Evolutionary conservation across 2,888 invertebrate species (phyloP), one percentile per base, ranked within the genome.

Genomic region (Sphaerolaimus hirsutus): DNA sequence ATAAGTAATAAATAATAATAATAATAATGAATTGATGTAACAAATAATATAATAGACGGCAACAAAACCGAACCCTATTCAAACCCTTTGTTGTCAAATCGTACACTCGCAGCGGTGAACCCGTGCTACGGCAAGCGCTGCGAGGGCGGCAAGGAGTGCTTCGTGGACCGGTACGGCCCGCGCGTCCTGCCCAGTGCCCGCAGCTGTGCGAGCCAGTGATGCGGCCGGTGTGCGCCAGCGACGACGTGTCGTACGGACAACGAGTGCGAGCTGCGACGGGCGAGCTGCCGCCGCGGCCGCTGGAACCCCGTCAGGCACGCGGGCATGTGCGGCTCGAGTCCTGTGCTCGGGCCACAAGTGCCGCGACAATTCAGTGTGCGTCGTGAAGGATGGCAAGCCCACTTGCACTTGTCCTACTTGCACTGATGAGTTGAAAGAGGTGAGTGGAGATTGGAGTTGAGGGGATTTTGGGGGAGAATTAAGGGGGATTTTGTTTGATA

Each of bases 371-470:
- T 51, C 54, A 45, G 54, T 56, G 17, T 56, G 56, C 42, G 48
- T 49, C 12, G 47, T 41, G 17, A 46, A 51, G 1, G 50, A 51
- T 7, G 53, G 51, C 19, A 48, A 48, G 19, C 54, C 55, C 1
- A 48, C 48, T 32, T 86, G 86, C 64, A 76, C 77, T 51, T 87
- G 87, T 63, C 79, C 81, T 0, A 72, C 76, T 17, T 81, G 81
- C 64, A n/a, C 5, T 62, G 79, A 81, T 5, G 55, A 61, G 42
- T 40, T 46, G 52, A 22, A 57, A 67, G 81, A 79, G 65, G 66
- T 78, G 50, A 82, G 82, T 65, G n/a, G n/a, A n/a, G n/a, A n/a
- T n/a, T n/a, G n/a, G n/a, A n/a, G n/a, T n/a, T n/a, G n/a, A n/a
- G n/a, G n/a, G n/a, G n/a, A n/a, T n/a, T n/a, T n/a, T n/a, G n/a